These are phyloP conservation scores for Macropus fuliginosus DNA, from an alignment of 2,797 vertebrate genomes.

Conservation along the genomic window DNA sequence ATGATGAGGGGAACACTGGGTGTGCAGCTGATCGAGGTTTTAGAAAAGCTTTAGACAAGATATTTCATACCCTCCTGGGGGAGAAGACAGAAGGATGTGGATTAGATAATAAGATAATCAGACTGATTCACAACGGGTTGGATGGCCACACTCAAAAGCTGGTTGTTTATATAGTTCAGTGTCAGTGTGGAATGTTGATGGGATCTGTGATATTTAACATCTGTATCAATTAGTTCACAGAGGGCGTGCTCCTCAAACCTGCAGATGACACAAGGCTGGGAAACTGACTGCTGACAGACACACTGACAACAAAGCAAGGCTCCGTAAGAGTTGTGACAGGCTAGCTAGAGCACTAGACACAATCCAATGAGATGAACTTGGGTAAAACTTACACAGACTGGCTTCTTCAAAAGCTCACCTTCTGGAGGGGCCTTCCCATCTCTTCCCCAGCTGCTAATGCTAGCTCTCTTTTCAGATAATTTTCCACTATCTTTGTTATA, in stretches of 20 bases:
- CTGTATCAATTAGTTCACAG: background rate
- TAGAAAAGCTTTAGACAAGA: background rate
- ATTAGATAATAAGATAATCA: background rate
- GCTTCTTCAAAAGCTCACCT: background rate
- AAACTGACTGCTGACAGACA: background rate
- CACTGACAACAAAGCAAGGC: background rate
- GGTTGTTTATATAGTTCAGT: background rate
- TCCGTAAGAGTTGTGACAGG: constrained; percentile 13
- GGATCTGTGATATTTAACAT: background rate
- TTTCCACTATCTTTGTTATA: background rate
- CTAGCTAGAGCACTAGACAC: background rate
- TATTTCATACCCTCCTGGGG: background rate
- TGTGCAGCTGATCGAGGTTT: background rate
- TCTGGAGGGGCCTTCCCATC: background rate
- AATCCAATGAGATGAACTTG: background rate
- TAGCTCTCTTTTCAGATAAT: background rate
- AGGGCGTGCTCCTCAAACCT: background rate
- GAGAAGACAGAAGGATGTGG: background rate
- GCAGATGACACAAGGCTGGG: background rate
- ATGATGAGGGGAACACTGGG: too few species aligned
- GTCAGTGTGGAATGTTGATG: background rate
- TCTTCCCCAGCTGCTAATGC: background rate
- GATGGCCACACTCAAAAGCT: background rate
- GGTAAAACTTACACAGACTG: background rate
- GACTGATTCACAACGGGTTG: background rate